These are phyloP conservation scores for Drosophila setosimentum DNA, from an alignment of 2,888 invertebrate genomes.

Conservation along the genomic window DNA sequence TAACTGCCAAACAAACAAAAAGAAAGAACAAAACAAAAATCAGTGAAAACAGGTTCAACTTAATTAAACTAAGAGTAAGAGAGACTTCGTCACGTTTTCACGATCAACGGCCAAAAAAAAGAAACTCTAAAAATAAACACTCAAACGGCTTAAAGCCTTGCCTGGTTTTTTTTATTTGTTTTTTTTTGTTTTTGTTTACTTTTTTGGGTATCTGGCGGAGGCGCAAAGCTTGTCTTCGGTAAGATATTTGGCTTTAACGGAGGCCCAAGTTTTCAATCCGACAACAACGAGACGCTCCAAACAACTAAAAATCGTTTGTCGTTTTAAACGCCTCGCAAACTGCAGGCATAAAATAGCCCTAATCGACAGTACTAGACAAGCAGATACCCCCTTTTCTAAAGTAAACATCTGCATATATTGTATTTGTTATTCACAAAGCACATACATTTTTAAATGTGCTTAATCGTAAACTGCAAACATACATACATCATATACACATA, in stretches of 20 bases:
- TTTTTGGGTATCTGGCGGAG: conserved; percentile 10
- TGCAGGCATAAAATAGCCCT: conserved; percentile 6
- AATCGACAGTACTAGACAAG: neutral
- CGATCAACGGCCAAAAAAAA: neutral
- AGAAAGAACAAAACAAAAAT: neutral
- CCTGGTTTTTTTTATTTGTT: conserved; percentile 3
- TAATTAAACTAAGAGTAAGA: neutral
- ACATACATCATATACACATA: neutral
- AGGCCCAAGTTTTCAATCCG: conserved; percentile 32
- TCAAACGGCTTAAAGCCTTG: conserved; percentile 17
- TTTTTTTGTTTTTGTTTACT: conserved; percentile 4
- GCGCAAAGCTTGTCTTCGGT: conserved; percentile 1
- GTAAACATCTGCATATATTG: neutral
- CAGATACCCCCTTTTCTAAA: conserved; percentile 26
- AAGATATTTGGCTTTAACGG: neutral
- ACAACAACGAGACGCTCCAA: conserved; percentile 42
- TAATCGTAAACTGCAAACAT: neutral
- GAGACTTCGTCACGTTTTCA: conserved; percentile 19
- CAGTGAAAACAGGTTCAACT: conserved; percentile 36
- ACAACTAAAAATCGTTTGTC: conserved; percentile 51
- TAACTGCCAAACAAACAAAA: neutral
- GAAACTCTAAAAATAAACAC: conserved; percentile 14
- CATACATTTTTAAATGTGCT: neutral
- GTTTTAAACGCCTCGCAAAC: conserved; percentile 27
- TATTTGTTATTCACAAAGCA: neutral